Conservation (phyloP, 2,113 vertebrate genomes). For the Protobothrops flavoviridis region DNA sequence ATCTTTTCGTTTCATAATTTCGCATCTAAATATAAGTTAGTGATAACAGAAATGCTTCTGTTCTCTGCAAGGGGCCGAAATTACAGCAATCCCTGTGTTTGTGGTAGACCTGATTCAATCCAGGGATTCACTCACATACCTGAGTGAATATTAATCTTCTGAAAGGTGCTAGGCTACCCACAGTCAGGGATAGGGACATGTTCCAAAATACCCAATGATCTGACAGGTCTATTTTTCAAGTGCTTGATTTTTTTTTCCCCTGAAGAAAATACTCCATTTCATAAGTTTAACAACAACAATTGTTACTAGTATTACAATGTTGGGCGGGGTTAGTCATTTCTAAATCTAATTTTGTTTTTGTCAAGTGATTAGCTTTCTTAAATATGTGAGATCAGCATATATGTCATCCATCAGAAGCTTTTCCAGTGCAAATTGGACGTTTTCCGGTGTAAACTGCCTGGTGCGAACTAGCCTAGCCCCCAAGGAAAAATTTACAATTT, state of each 20-base stretch:
- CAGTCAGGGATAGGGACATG: not conserved
- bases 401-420: not conserved
- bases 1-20: not conserved
- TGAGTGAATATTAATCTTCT: not conserved
- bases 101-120: not conserved
- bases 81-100: not conserved
- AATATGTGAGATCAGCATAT: not conserved
- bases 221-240: not conserved
- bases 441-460: not conserved
- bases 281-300: not conserved
- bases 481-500: not conserved
- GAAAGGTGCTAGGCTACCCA: not conserved
- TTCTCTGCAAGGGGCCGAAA: not conserved
- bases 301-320: not conserved
- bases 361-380: not conserved
- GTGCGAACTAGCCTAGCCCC: not conserved
- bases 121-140: not conserved
- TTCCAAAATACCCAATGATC: not conserved
- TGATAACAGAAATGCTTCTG: not conserved
- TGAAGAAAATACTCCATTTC: not conserved
- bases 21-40: not conserved
- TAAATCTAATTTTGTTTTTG: not conserved
- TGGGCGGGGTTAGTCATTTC: not conserved
- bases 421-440: not conserved
- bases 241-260: rapidly evolving